Conservation (phyloP, 1,140 invertebrate species). For the Venustaconcha ellipsiformis region DNA sequence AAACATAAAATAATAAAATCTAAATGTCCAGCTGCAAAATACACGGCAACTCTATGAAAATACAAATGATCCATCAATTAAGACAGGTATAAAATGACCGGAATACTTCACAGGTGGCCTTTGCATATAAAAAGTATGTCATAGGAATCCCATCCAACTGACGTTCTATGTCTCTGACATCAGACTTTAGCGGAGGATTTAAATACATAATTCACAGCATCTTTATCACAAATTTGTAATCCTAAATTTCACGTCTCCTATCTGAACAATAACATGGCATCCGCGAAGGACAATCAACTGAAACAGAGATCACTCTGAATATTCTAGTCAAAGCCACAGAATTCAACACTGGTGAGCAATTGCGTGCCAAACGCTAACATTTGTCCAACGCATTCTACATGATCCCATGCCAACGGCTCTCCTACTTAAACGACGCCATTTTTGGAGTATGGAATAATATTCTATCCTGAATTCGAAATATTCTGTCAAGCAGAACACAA, state of each 20-base stretch:
- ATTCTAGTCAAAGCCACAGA: slow-evolving; percentile 1
- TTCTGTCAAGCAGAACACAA: neutral
- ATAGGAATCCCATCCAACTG: too few species aligned
- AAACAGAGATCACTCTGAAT: neutral
- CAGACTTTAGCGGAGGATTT: too few species aligned
- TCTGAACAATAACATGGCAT: neutral
- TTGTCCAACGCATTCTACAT: slow-evolving; percentile 6
- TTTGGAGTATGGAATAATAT: neutral
- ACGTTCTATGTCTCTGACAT: too few species aligned
- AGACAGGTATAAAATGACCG: too few species aligned
- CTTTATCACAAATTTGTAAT: too few species aligned
- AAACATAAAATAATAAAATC: too few species aligned
- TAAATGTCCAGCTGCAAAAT: too few species aligned
- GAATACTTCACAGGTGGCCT: too few species aligned
- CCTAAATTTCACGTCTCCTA: too few species aligned
- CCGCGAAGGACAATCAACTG: neutral
- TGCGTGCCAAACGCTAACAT: neutral
- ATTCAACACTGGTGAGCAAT: slow-evolving; percentile 6
- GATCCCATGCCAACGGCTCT: neutral
- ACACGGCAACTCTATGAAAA: too few species aligned
- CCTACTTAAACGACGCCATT: neutral
- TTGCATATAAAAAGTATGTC: too few species aligned
- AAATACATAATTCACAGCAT: neutral
- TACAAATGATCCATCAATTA: too few species aligned
- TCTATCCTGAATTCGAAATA: neutral